Evolutionary conservation across 2,113 vertebrate genomes (phyloP).

Genomic region (Rissa tridactyla): DNA sequence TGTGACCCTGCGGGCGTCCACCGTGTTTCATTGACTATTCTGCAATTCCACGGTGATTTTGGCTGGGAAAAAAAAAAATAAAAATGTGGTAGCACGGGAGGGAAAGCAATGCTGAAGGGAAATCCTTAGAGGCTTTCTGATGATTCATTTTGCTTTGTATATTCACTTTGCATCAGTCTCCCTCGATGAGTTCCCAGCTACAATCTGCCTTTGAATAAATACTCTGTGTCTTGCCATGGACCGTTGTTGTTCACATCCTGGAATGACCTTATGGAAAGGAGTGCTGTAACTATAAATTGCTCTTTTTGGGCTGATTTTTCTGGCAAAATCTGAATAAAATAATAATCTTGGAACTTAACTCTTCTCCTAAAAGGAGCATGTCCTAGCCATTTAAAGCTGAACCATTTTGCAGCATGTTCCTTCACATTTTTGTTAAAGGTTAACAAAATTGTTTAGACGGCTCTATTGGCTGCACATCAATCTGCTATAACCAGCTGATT

Average conservation of each 20-base stretch:
- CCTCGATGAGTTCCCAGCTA: neutral
- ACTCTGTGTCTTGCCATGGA: neutral
- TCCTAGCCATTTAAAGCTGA: neutral
- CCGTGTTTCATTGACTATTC: neutral
- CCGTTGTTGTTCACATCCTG: neutral
- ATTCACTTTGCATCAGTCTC: neutral
- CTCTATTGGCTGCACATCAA: conserved; percentile 52
- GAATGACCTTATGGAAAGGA: neutral
- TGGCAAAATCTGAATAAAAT: neutral
- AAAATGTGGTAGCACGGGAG: neutral
- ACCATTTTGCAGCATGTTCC: neutral
- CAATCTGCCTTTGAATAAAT: neutral
- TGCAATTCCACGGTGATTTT: neutral
- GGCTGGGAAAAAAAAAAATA: neutral
- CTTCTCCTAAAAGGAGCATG: neutral
- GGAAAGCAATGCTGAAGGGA: neutral
- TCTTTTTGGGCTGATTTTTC: neutral
- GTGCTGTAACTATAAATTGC: neutral
- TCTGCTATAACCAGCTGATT: conserved; percentile 63
- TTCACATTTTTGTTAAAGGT: conserved; percentile 70
- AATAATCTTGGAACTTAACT: neutral
- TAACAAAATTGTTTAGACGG: conserved; percentile 74
- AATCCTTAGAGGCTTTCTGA: neutral
- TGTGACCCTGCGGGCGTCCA: neutral
- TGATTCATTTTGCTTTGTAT: neutral